Evolutionary conservation across 2,113 vertebrate species (phyloP).

Genomic region (Larimichthys crocea): DNA sequence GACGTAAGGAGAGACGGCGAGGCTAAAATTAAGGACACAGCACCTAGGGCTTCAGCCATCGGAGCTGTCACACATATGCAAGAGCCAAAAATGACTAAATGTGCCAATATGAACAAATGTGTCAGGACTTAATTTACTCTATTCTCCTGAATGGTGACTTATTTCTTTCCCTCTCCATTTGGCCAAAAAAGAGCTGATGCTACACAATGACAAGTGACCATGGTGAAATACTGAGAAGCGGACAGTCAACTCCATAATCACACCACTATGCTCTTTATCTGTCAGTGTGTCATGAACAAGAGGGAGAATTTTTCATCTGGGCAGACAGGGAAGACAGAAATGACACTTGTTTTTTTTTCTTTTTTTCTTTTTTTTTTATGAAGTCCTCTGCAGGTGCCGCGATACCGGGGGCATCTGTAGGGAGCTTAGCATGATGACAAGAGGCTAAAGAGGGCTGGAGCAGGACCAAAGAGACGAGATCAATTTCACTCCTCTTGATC

Average conservation of each 20-base stretch:
- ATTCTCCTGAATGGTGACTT: constrained; percentile 26
- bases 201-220: constrained; percentile 55
- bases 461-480: constrained; percentile 74
- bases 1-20: constrained; percentile 26
- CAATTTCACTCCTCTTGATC: constrained; percentile 84
- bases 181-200: not conserved
- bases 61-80: constrained; percentile 41
- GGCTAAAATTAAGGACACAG: constrained; percentile 54
- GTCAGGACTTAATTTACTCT: constrained; percentile 48
- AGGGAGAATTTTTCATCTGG: constrained; percentile 40
- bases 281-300: constrained; percentile 42
- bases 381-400: constrained; percentile 54
- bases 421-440: constrained; percentile 57
- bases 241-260: constrained; percentile 37
- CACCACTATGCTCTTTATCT: constrained; percentile 47
- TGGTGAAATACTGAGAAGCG: constrained; percentile 27
- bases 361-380: not conserved
- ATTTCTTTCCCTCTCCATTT: constrained; percentile 34
- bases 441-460: constrained; percentile 72
- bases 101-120: constrained; percentile 36
- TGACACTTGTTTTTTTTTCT: constrained; percentile 24
- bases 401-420: constrained; percentile 30
- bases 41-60: constrained; percentile 29
- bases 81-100: constrained; percentile 40
- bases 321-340: constrained; percentile 38